Evolutionary conservation across 2,113 vertebrate species (phyloP).

Genomic region (Oxygymnocypris stewartii): DNA sequence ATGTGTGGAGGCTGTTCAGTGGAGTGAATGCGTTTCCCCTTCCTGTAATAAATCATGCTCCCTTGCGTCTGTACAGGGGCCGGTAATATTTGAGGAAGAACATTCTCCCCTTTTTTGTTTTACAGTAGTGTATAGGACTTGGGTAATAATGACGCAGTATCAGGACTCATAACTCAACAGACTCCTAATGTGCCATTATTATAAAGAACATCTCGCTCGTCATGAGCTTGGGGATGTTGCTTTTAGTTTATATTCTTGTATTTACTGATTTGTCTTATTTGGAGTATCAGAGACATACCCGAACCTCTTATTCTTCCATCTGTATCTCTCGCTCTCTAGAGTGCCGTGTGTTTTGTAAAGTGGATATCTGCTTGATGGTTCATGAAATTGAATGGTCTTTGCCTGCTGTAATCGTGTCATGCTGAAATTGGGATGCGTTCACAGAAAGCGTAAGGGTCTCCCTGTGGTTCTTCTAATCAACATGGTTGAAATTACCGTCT

Average conservation of each 20-base stretch:
- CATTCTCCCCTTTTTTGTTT: constrained; percentile 2
- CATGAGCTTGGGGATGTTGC: background rate
- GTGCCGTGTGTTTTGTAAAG: constrained; percentile 37
- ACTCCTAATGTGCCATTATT: background rate
- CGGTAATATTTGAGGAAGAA: constrained; percentile 29
- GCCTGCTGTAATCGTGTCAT: constrained; percentile 57
- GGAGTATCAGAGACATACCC: background rate
- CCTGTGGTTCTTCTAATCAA: constrained; percentile 29
- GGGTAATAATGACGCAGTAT: constrained; percentile 44
- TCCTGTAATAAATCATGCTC: constrained; percentile 7
- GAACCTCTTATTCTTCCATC: background rate
- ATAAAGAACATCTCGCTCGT: background rate
- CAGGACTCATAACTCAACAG: constrained; percentile 36
- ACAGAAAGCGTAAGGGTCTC: constrained; percentile 47
- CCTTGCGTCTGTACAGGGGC: background rate
- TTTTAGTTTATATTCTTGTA: background rate
- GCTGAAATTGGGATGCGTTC: constrained; percentile 49
- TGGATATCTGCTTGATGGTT: constrained; percentile 66
- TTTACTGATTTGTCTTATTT: background rate
- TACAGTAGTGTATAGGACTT: constrained; percentile 24
- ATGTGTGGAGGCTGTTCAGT: constrained; percentile 20
- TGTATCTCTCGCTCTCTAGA: constrained; percentile 9
- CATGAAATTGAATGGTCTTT: constrained; percentile 69
- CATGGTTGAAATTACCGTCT: constrained; percentile 6
- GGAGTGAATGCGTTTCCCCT: constrained; percentile 33